These are phyloP conservation scores for Caranx melampygus DNA, from an alignment of 2,113 vertebrate genomes.

Conservation along the genomic window DNA sequence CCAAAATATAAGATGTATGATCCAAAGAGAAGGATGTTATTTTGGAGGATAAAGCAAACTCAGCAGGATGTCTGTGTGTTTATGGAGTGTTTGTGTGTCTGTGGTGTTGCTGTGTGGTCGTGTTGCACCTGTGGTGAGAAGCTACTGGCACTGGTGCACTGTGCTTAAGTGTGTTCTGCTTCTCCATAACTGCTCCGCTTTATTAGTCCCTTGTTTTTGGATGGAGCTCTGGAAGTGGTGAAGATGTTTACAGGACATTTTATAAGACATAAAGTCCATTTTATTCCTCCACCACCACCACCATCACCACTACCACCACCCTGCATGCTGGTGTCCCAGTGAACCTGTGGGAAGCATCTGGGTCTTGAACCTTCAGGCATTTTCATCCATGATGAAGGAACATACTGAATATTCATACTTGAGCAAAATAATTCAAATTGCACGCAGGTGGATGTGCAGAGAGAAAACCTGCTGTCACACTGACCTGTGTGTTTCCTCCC, in stretches of 20 bases:
- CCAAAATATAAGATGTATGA: background rate
- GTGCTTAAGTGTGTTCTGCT: background rate
- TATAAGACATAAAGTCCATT: background rate
- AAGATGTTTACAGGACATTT: constrained; percentile 2
- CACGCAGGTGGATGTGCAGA: background rate
- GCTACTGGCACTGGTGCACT: background rate
- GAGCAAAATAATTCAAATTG: background rate
- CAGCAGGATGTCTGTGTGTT: background rate
- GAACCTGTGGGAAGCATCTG: background rate
- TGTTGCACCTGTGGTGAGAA: constrained; percentile 6
- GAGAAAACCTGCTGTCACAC: background rate
- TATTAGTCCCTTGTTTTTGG: constrained; percentile 16
- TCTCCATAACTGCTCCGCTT: constrained; percentile 12
- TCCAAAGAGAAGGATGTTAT: background rate
- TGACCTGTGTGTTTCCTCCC: constrained; percentile 85
- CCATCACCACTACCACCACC: background rate
- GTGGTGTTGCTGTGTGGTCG: constrained; percentile 20
- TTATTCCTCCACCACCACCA: background rate
- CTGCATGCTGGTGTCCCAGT: background rate
- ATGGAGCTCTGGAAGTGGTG: background rate
- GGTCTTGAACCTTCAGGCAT: background rate
- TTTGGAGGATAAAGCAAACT: background rate
- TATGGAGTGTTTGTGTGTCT: constrained; percentile 14
- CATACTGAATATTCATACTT: background rate
- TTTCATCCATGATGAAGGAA: background rate